A percentile compares a stretch with the other conserved stretches of the same genome.
Conservation (phyloP, 2,113 vertebrate genomes). For the Stictonetta naevosa region DNA sequence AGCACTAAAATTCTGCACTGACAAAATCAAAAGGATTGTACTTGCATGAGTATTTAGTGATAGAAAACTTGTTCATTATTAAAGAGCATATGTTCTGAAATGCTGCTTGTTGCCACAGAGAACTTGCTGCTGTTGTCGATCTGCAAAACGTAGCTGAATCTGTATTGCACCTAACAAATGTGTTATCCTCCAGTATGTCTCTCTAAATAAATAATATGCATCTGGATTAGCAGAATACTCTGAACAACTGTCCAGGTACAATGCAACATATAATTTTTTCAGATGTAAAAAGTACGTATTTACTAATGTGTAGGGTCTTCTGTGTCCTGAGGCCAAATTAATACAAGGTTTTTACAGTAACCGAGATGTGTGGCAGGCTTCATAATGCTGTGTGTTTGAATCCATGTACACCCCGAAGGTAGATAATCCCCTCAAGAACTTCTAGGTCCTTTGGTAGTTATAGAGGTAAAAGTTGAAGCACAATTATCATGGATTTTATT, state of each 20-base stretch:
- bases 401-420: neutral
- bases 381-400: neutral
- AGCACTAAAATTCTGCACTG: neutral
- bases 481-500: neutral
- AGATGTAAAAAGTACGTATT: neutral
- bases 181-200: neutral
- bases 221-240: neutral
- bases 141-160: neutral
- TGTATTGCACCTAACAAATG: neutral
- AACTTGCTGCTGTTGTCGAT: neutral
- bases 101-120: neutral
- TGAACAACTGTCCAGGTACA: neutral
- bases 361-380: neutral
- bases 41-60: neutral
- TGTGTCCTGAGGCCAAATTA: neutral
- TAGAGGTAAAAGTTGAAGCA: neutral
- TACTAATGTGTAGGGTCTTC: neutral
- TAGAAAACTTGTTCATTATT: neutral
- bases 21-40: neutral
- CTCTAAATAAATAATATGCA: neutral
- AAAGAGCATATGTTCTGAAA: neutral
- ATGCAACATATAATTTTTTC: neutral
- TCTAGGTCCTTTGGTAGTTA: neutral
- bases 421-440: neutral
- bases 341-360: neutral